Conservation (phyloP, 2,113 vertebrate genomes). For the Electrona antarctica region DNA sequence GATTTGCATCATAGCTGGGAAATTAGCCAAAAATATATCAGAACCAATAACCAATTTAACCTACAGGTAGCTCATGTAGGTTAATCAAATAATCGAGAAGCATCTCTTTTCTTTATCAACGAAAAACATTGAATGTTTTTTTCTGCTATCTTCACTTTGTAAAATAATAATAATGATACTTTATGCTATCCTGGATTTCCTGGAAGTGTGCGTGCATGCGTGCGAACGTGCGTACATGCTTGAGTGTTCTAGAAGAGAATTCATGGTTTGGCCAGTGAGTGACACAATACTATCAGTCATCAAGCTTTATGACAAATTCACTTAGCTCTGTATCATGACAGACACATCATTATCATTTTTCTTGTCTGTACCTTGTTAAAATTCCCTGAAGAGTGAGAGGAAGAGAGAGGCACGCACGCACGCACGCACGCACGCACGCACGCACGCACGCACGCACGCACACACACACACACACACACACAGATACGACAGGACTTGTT, state of each 20-base stretch:
- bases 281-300: constrained; percentile 70
- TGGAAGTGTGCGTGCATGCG: background rate
- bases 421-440: no score
- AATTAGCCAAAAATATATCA: no score
- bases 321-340: constrained; percentile 65
- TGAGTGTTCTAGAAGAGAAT: constrained; percentile 41
- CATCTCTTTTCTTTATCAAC: no score
- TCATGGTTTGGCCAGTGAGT: constrained; percentile 57
- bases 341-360: constrained; percentile 79
- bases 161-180: no score
- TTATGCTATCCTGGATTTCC: background rate
- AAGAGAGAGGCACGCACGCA: background rate
- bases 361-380: constrained; percentile 75
- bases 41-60: no score
- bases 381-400: constrained; percentile 51
- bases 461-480: no score
- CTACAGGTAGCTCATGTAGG: no score
- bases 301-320: constrained; percentile 71
- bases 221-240: background rate
- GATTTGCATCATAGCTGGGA: background rate
- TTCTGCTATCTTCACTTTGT: no score
- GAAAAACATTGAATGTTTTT: no score
- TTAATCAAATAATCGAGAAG: no score
- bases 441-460: no score
- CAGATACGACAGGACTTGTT: constrained; percentile 7